These are phyloP conservation scores for Opisthocomus hoazin DNA, from an alignment of 2,113 vertebrate genomes.

Conservation along the genomic window DNA sequence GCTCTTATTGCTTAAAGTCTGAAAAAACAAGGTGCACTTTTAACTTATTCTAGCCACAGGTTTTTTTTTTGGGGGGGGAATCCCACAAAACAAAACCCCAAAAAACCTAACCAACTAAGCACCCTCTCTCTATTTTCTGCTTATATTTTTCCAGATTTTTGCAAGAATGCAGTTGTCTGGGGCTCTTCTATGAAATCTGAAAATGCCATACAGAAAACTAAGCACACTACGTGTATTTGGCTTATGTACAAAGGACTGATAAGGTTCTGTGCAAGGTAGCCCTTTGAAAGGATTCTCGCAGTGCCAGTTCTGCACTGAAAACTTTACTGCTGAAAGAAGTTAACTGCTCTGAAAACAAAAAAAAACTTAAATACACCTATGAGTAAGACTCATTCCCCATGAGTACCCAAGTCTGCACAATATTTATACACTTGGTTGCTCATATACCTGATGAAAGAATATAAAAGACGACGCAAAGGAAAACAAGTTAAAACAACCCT, in stretches of 20 bases:
- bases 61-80: neutral
- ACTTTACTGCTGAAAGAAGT: neutral
- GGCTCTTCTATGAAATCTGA: neutral
- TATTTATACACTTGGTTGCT: neutral
- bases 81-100: no score
- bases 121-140: neutral
- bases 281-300: neutral
- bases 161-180: neutral
- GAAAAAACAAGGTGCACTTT: neutral
- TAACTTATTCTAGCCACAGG: neutral
- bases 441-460: neutral
- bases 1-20: fast-evolving
- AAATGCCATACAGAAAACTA: neutral
- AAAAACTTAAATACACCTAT: neutral
- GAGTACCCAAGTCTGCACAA: neutral
- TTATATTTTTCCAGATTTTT: neutral
- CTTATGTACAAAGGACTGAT: neutral
- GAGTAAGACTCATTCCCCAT: neutral
- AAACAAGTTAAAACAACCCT: neutral
- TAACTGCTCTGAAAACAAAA: neutral
- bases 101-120: neutral
- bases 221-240: neutral
- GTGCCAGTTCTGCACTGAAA: neutral
- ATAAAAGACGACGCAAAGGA: neutral
- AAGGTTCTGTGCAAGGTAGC: neutral